These are phyloP conservation scores for Contarinia nasturtii DNA, from an alignment of 1,140 invertebrate species.

Conservation along the genomic window DNA sequence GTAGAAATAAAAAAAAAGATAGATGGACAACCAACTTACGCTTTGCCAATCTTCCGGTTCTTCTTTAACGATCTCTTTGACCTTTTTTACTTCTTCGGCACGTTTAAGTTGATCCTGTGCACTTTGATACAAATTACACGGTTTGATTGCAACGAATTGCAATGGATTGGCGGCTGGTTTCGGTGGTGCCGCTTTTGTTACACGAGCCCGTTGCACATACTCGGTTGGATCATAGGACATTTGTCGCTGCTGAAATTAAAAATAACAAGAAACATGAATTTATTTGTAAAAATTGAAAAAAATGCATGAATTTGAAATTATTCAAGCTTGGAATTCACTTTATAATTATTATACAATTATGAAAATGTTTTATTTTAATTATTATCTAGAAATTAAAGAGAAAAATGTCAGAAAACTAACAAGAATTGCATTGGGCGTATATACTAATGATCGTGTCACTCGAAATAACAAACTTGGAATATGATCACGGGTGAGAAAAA, in stretches of 20 bases:
- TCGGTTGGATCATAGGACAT: slow-evolving; percentile 19
- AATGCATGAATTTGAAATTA: no score
- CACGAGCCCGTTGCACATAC: slow-evolving; percentile 23
- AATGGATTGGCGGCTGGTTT: slow-evolving; percentile 67
- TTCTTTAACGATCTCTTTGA: slow-evolving; percentile 50
- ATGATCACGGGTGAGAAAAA: no score
- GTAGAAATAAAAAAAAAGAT: not conserved
- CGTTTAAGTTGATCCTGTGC: slow-evolving; percentile 72
- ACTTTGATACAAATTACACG: slow-evolving; percentile 62
- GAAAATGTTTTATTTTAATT: no score
- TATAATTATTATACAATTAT: no score
- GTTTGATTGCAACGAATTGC: slow-evolving; percentile 75
- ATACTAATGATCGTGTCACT: no score
- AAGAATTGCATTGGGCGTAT: no score
- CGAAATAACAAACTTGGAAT: no score
- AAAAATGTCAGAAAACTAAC: no score
- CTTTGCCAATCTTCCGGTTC: slow-evolving; percentile 85
- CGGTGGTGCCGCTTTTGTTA: slow-evolving; percentile 38
- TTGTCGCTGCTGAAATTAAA: slow-evolving; percentile 13
- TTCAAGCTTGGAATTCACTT: no score
- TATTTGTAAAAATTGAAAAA: no score
- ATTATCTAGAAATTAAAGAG: no score
- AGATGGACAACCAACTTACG: slow-evolving; percentile 42
- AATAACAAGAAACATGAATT: not conserved
- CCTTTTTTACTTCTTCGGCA: slow-evolving; percentile 64